phyloP scores from a whole-genome alignment of 2,888 invertebrate genomes.

The Phalera bucephala region DNA sequence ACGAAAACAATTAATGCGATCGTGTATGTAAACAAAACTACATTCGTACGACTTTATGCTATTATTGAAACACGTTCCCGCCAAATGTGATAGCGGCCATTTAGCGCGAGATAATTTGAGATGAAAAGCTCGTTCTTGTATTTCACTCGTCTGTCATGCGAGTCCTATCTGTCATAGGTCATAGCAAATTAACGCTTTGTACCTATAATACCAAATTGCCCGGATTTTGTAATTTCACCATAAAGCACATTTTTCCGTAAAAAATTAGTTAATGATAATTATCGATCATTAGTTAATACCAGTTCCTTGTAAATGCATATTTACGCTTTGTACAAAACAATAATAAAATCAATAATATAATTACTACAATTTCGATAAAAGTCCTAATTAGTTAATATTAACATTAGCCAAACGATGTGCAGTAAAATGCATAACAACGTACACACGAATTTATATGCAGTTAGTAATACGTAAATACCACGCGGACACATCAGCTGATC shows the following conservation, averaged over 20 bases:
- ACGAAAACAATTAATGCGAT: constrained; percentile 25
- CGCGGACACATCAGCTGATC: constrained; percentile 67
- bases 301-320: constrained; percentile 10
- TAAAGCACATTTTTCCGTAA: no score
- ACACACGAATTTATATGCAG: constrained; percentile 1
- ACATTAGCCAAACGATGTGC: background rate
- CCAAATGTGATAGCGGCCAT: background rate
- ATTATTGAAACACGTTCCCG: background rate
- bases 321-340: constrained; percentile 17
- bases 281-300: constrained; percentile 9
- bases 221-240: background rate
- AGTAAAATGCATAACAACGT: no score
- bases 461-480: constrained; percentile 34
- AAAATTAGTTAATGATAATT: no score
- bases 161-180: constrained; percentile 19
- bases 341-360: constrained; percentile 6
- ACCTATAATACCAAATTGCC: background rate
- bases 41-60: constrained; percentile 2
- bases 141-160: background rate
- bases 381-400: background rate
- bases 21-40: constrained; percentile 21
- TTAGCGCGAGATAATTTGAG: background rate
- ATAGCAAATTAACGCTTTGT: constrained; percentile 15
- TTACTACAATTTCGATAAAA: background rate
- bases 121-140: background rate